These are phyloP conservation scores for Trypoxylus dichotomus DNA, from an alignment of 1,140 invertebrate species.

Conservation along the genomic window DNA sequence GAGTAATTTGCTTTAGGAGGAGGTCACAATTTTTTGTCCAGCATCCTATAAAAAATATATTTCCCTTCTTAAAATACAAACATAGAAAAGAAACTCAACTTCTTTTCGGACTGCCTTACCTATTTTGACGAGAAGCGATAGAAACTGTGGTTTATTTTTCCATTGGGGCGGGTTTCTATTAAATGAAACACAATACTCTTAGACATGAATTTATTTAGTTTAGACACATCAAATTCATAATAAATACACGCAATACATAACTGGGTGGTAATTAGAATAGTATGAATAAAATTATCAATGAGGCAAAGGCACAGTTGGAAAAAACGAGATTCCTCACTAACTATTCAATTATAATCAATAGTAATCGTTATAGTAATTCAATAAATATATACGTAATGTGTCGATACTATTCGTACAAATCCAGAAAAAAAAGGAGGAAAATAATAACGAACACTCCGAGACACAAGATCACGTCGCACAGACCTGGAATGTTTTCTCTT, in stretches of 20 bases:
- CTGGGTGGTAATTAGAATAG: constrained; percentile 29
- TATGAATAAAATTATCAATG: constrained; percentile 30
- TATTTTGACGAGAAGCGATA: not conserved
- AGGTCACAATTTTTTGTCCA: too few relatives aligned
- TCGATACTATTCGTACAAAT: not conserved
- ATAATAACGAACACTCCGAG: constrained; percentile 22
- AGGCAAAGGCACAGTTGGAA: constrained; percentile 30
- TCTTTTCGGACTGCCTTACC: too few relatives aligned
- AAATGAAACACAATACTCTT: not conserved
- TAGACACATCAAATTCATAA: constrained; percentile 29
- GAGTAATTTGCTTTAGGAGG: too few relatives aligned
- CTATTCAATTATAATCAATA: constrained; percentile 16
- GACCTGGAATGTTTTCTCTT: constrained; percentile 13
- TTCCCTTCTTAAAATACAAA: too few relatives aligned
- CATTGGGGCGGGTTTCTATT: not conserved
- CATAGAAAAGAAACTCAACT: too few relatives aligned
- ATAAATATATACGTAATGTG: not conserved
- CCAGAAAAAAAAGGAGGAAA: not conserved
- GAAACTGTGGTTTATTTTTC: not conserved
- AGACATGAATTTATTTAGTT: constrained; percentile 28
- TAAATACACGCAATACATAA: constrained; percentile 29
- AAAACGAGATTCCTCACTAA: constrained; percentile 29
- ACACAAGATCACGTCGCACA: not conserved
- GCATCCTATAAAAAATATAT: too few relatives aligned
- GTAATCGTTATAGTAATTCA: constrained; percentile 11